Evolutionary conservation across 2,888 invertebrate genomes (phyloP).

Genomic region (Microdon myrmicae): DNA sequence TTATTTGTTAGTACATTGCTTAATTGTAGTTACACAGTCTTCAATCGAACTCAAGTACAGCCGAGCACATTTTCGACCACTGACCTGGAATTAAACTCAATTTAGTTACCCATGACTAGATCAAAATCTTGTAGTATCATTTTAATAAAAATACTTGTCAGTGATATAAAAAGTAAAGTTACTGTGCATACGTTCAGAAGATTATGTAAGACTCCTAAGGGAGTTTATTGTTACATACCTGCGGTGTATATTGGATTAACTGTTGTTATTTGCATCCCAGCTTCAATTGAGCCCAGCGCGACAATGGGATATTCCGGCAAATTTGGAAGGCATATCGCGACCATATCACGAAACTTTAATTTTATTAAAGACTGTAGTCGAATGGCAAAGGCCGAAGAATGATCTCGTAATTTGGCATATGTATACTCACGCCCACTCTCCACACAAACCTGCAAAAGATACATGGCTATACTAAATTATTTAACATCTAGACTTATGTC

Average conservation of each 20-base stretch:
- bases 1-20: too few species aligned
- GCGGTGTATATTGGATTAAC: conserved; percentile 80
- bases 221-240: conserved; percentile 62
- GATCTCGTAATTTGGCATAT: conserved; percentile 74
- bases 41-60: too few species aligned
- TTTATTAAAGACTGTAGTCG: conserved; percentile 75
- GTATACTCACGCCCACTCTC: conserved; percentile 78
- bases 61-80: too few species aligned
- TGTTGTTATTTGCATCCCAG: conserved; percentile 76
- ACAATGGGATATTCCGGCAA: conserved; percentile 78
- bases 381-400: conserved; percentile 74
- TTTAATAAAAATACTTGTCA: too few species aligned
- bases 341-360: conserved; percentile 73
- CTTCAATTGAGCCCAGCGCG: conserved; percentile 74
- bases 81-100: too few species aligned
- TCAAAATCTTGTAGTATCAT: too few species aligned
- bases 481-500: not conserved
- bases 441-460: conserved; percentile 75
- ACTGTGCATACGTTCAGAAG: too few species aligned
- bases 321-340: conserved; percentile 80
- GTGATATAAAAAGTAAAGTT: too few species aligned
- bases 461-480: too few species aligned
- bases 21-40: too few species aligned
- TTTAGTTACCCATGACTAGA: too few species aligned
- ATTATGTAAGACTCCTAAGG: too few species aligned